Percentiles rank a stretch among this genome's conserved stretches.
Conservation (phyloP, 2,888 invertebrate species). For the Melieria picta region DNA sequence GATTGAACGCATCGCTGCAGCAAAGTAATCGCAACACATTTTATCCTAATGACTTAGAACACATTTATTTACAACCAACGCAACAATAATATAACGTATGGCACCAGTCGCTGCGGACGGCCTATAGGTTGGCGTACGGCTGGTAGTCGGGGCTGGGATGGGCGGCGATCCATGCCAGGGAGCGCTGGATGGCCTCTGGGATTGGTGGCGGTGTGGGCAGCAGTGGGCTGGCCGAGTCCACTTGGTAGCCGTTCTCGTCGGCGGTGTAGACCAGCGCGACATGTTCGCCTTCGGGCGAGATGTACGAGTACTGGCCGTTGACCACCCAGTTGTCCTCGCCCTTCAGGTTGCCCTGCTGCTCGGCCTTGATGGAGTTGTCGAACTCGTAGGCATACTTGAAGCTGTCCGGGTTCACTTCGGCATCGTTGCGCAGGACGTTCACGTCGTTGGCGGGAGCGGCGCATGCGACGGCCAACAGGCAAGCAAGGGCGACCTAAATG, state of each 20-base stretch:
- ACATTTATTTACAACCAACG: slow-evolving; percentile 26
- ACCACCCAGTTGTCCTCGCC: slow-evolving; percentile 43
- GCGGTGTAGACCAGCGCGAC: slow-evolving; percentile 46
- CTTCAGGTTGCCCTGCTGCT: slow-evolving; percentile 48
- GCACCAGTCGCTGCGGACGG: too few species aligned
- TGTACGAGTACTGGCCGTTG: slow-evolving; percentile 36
- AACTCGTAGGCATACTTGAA: slow-evolving; percentile 51
- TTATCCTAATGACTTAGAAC: slow-evolving; percentile 36
- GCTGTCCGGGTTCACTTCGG: slow-evolving; percentile 49
- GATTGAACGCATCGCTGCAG: too few species aligned
- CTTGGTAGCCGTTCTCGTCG: slow-evolving; percentile 52
- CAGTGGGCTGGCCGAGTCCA: slow-evolving; percentile 48
- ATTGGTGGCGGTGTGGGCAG: slow-evolving; percentile 57
- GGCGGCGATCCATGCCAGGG: slow-evolving; percentile 45
- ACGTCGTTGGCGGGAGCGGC: slow-evolving; percentile 49
- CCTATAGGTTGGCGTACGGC: too few species aligned
- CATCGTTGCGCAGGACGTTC: slow-evolving; percentile 46
- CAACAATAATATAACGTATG: neutral
- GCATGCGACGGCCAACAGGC: slow-evolving; percentile 50
- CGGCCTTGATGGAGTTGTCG: slow-evolving; percentile 48
- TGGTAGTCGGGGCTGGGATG: slow-evolving; percentile 41
- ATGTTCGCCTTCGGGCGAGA: slow-evolving; percentile 54
- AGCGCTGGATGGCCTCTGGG: slow-evolving; percentile 48
- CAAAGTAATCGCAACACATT: neutral
- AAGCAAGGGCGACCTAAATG: slow-evolving; percentile 54